Conservation (phyloP, 2,888 invertebrate genomes). For the Melipona beecheii region DNA sequence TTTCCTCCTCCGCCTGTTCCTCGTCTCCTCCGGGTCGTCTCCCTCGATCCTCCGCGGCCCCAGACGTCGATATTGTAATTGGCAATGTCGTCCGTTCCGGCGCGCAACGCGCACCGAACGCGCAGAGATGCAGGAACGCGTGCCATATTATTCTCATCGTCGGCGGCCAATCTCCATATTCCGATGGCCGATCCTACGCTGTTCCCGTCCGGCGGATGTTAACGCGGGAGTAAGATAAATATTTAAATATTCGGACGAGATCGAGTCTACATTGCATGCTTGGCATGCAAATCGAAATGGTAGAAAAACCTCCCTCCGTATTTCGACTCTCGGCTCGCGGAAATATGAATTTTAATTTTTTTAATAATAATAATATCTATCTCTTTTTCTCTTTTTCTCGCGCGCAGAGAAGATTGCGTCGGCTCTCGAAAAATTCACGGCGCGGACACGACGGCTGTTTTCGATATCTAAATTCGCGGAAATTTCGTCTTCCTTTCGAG, state of each 20-base stretch:
- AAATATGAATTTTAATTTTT: conserved; percentile 1
- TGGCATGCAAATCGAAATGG: not conserved
- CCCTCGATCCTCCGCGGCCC: not conserved
- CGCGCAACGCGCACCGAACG: not conserved
- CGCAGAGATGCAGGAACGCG: conserved; percentile 3
- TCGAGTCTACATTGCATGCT: not conserved
- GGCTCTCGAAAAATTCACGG: too few species aligned
- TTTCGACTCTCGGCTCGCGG: not conserved
- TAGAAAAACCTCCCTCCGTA: not conserved
- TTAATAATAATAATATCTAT: not conserved
- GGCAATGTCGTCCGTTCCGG: not conserved
- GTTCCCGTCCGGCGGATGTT: not conserved
- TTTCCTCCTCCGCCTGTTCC: conserved; percentile 45
- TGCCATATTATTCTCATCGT: conserved; percentile 26
- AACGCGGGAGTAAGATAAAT: not conserved
- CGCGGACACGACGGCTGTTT: too few species aligned
- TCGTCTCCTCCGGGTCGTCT: not conserved
- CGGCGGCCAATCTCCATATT: not conserved
- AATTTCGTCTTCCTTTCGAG: too few species aligned
- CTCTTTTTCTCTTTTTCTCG: too few species aligned
- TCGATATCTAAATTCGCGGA: too few species aligned
- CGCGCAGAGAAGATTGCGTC: too few species aligned
- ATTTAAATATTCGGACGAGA: not conserved
- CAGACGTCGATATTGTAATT: not conserved
- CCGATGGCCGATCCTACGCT: not conserved